A percentile compares a stretch with the other conserved stretches of the same genome.
Conservation (phyloP, 2,797 vertebrate species). For the Sebastes wilsoni region DNA sequence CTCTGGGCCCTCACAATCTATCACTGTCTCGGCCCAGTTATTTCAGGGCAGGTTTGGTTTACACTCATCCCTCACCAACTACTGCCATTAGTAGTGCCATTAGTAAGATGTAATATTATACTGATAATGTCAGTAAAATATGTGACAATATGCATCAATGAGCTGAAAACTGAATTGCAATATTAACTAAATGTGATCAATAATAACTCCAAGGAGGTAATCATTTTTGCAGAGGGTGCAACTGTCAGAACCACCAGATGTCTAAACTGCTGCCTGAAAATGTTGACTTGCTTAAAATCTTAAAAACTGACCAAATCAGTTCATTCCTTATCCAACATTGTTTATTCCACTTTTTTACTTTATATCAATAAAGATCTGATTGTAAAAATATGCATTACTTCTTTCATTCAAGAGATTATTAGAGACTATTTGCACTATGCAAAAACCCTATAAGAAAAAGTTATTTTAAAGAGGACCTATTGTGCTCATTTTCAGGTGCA, state of each 20-base stretch:
- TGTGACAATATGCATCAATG: neutral
- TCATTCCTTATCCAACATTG: neutral
- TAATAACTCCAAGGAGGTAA: fast-evolving
- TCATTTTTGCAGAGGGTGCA: neutral
- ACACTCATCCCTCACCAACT: neutral
- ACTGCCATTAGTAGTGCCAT: neutral
- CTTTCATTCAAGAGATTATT: neutral
- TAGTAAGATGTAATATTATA: too few relatives aligned
- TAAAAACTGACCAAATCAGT: neutral
- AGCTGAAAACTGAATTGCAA: neutral
- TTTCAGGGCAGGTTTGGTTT: neutral
- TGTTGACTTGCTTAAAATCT: neutral
- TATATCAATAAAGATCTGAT: neutral
- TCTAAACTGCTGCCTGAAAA: neutral
- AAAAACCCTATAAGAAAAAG: neutral
- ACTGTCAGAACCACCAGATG: neutral
- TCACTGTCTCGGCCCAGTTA: slow-evolving; percentile 42
- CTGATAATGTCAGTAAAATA: neutral
- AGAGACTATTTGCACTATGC: neutral
- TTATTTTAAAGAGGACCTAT: neutral
- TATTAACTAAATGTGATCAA: neutral
- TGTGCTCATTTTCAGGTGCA: too few relatives aligned
- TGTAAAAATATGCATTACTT: neutral
- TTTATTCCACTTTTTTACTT: neutral
- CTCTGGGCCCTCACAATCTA: slow-evolving; percentile 43